phyloP scores from a whole-genome alignment of 2,888 invertebrate genomes.

The Aleiodes alternator region DNA sequence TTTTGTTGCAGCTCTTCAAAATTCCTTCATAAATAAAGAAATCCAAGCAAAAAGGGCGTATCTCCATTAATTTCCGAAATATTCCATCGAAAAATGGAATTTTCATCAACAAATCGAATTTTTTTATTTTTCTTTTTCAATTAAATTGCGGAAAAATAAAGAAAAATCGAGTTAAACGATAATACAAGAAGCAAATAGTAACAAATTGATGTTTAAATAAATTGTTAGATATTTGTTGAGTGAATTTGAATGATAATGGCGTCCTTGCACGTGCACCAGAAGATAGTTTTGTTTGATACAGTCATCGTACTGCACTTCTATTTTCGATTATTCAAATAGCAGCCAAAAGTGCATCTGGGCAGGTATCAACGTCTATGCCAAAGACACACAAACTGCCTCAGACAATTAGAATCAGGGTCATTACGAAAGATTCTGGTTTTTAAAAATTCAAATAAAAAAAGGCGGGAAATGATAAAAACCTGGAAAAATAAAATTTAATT shows the following conservation, averaged over 20 bases:
- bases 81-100: too few relatives aligned
- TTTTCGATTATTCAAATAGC: slow-evolving; percentile 29
- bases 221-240: slow-evolving; percentile 22
- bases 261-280: slow-evolving; percentile 42
- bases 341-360: slow-evolving; percentile 36
- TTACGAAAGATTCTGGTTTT: slow-evolving; percentile 18
- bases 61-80: too few relatives aligned
- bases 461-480: too few relatives aligned
- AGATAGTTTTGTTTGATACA: slow-evolving; percentile 56
- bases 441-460: too few relatives aligned
- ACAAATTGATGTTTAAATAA: neutral
- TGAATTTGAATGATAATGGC: slow-evolving; percentile 12
- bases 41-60: too few relatives aligned
- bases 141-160: too few relatives aligned
- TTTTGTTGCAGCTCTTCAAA: too few relatives aligned
- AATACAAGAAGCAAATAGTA: neutral
- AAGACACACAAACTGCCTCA: neutral
- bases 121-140: too few relatives aligned
- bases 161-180: too few relatives aligned
- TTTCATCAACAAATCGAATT: too few relatives aligned
- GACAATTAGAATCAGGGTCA: slow-evolving; percentile 48
- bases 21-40: too few relatives aligned
- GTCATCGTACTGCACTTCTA: slow-evolving; percentile 43
- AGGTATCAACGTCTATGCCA: slow-evolving; percentile 17
- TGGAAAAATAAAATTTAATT: too few relatives aligned